A percentile compares a stretch with the other conserved stretches of the same genome.
Conservation (phyloP, 2,113 vertebrate species). For the Pachycephala philippinensis region DNA sequence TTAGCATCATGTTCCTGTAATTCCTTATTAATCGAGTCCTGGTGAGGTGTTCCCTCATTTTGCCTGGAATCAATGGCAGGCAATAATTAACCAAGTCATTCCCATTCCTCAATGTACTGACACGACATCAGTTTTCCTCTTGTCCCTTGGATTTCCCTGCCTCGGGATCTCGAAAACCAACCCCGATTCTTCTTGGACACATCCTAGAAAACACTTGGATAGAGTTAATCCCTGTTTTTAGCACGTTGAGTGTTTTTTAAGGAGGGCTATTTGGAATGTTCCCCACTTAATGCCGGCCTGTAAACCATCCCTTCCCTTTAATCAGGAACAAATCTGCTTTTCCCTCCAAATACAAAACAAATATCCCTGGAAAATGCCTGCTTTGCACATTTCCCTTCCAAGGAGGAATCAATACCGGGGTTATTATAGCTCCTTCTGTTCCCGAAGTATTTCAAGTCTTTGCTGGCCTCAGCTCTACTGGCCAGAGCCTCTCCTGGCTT, state of each 20-base stretch:
- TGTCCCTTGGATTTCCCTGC: neutral
- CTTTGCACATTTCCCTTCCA: conserved; percentile 64
- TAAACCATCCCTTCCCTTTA: conserved; percentile 14
- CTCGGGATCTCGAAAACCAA: neutral
- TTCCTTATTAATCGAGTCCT: conserved; percentile 49
- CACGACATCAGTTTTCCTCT: neutral
- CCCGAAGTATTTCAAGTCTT: conserved; percentile 57
- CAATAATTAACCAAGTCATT: conserved; percentile 35
- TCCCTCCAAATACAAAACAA: conserved; percentile 49
- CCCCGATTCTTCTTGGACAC: neutral
- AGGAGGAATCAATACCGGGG: conserved; percentile 50
- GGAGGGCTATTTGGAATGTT: neutral
- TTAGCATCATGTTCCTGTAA: conserved; percentile 61
- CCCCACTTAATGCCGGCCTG: neutral
- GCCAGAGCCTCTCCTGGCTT: conserved; percentile 9
- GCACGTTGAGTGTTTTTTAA: neutral
- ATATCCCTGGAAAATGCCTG: conserved; percentile 52
- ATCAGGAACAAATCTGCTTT: conserved; percentile 52
- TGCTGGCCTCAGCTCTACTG: conserved; percentile 59
- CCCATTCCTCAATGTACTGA: neutral
- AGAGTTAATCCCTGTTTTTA: neutral
- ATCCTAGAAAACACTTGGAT: neutral
- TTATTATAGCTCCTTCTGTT: conserved; percentile 64
- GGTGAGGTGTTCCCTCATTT: conserved; percentile 30
- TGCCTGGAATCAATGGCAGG: conserved; percentile 42